Evolutionary conservation across 1,140 invertebrate species (phyloP).

Genomic region (Drosophila sechellia): DNA sequence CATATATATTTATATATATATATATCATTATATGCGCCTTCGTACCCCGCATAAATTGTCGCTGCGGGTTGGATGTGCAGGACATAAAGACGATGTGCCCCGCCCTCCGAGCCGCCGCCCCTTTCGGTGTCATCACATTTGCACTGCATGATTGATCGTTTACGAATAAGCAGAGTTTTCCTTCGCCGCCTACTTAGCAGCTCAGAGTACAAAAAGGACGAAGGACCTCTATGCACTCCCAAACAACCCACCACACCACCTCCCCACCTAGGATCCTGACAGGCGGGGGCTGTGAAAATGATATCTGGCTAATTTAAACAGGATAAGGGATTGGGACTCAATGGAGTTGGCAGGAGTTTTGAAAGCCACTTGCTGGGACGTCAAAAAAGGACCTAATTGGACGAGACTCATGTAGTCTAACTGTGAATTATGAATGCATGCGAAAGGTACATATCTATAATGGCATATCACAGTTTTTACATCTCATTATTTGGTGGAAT

Average conservation of each 20-base stretch:
- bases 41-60: conserved; percentile 71
- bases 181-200: conserved; percentile 16
- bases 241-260: no score
- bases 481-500: background rate
- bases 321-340: conserved; percentile 5
- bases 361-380: background rate
- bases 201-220: conserved; percentile 17
- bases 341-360: background rate
- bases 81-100: conserved; percentile 1
- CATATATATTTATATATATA: conserved; percentile 24
- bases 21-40: conserved; percentile 71
- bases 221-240: background rate
- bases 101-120: background rate
- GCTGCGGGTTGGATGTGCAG: conserved; percentile 41
- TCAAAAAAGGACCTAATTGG: background rate
- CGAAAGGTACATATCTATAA: no score
- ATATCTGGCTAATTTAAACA: conserved; percentile 42
- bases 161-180: conserved; percentile 61
- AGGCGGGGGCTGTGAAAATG: conserved; percentile 31
- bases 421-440: no score
- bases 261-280: conserved; percentile 12
- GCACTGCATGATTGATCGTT: conserved; percentile 76
- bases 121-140: conserved; percentile 57
- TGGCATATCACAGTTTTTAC: no score
- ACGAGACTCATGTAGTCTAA: background rate